These are phyloP conservation scores for Sebastes minor DNA, from an alignment of 2,797 vertebrate species.

Conservation along the genomic window DNA sequence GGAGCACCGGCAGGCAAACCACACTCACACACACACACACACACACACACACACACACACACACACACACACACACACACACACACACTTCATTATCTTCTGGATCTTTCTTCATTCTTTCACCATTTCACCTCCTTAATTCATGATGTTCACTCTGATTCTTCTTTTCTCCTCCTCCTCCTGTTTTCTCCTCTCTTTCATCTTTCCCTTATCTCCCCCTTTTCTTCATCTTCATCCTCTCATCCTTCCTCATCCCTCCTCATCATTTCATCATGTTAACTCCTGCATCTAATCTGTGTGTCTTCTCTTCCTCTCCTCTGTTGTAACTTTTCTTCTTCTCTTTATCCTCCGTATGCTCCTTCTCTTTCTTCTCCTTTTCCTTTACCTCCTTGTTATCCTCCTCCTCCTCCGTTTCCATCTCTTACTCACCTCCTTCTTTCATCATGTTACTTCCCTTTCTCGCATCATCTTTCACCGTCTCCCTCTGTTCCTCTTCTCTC, in stretches of 20 bases:
- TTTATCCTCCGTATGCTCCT: not conserved
- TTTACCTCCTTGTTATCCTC: too few species aligned
- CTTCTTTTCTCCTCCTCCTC: not conserved
- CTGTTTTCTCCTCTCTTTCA: not conserved
- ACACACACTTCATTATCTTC: constrained; percentile 55
- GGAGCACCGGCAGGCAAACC: constrained; percentile 46
- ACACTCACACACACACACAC: constrained; percentile 24
- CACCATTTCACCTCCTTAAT: constrained; percentile 8
- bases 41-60: constrained; percentile 36
- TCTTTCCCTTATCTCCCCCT: too few species aligned
- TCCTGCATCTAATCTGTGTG: too few species aligned
- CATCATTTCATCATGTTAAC: too few species aligned
- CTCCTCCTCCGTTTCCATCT: too few species aligned
- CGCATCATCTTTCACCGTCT: too few species aligned
- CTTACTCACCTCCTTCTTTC: too few species aligned
- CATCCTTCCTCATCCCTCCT: too few species aligned
- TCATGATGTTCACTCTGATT: not conserved
- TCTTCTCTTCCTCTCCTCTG: not conserved
- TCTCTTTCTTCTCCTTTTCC: too few species aligned
- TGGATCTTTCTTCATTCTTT: constrained; percentile 47
- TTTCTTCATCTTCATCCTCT: not conserved
- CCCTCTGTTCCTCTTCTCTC: too few species aligned
- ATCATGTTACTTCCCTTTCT: too few species aligned
- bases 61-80: constrained; percentile 50
- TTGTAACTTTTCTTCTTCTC: not conserved